phyloP scores from a whole-genome alignment of 2,888 invertebrate genomes.

The Hypolimnas misippus region DNA sequence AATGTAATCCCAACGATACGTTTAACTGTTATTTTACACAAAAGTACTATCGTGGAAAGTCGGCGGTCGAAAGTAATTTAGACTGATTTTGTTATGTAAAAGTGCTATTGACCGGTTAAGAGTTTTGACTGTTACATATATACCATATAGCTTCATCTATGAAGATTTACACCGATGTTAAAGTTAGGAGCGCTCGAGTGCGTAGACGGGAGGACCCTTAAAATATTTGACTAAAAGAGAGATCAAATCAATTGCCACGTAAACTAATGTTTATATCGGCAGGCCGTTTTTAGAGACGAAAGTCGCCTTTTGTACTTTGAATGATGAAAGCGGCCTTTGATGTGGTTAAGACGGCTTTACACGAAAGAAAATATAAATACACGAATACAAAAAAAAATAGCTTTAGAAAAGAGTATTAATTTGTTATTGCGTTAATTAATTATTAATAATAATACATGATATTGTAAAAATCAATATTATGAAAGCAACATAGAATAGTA shows the following conservation, averaged over 20 bases:
- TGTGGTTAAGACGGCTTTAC: slow-evolving; percentile 13
- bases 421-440: no score
- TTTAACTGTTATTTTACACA: no score
- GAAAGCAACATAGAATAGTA: no score
- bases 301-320: slow-evolving; percentile 42
- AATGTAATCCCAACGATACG: no score
- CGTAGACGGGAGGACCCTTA: slow-evolving; percentile 72
- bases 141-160: slow-evolving; percentile 27
- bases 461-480: no score
- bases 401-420: background rate
- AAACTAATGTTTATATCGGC: slow-evolving; percentile 57
- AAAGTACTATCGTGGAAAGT: no score
- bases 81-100: no score
- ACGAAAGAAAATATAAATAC: background rate
- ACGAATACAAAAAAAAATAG: background rate
- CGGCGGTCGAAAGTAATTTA: no score
- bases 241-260: slow-evolving; percentile 89
- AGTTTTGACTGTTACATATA: no score
- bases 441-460: no score
- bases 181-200: slow-evolving; percentile 49
- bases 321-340: slow-evolving; percentile 28
- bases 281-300: slow-evolving; percentile 26
- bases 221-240: slow-evolving; percentile 89
- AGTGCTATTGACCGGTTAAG: no score
- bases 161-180: slow-evolving; percentile 56